Percentiles rank a stretch among this genome's conserved stretches.
phyloP scores from a whole-genome alignment of 2,797 vertebrate species.

The Cygnus olor region DNA sequence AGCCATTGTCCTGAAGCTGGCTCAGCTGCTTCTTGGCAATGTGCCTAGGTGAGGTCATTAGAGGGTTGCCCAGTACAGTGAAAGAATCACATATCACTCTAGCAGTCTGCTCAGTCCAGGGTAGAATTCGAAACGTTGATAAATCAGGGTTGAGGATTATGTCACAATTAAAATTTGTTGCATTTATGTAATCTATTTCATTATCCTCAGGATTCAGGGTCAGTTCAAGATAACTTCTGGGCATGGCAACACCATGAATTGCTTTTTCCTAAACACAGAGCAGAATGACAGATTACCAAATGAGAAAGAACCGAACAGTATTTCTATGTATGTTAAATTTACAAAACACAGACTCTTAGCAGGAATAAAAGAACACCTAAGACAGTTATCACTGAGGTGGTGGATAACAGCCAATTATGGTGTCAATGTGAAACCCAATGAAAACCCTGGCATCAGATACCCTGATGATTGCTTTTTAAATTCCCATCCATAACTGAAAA shows the following conservation, averaged over 20 bases:
- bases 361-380: not conserved
- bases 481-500: not conserved
- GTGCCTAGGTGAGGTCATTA: slow-evolving; percentile 89
- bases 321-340: not conserved
- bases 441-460: not conserved
- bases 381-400: not conserved
- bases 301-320: not conserved
- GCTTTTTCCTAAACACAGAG: slow-evolving; percentile 87
- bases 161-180: slow-evolving; percentile 89
- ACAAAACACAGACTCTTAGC: not conserved
- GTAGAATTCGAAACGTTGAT: slow-evolving; percentile 86
- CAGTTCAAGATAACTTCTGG: slow-evolving; percentile 91
- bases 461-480: accelerated
- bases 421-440: not conserved
- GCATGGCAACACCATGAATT: slow-evolving; percentile 88
- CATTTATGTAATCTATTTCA: slow-evolving; percentile 86
- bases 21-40: slow-evolving; percentile 89
- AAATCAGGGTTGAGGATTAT: slow-evolving; percentile 91
- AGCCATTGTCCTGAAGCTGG: slow-evolving; percentile 87
- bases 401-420: not conserved
- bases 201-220: slow-evolving; percentile 86
- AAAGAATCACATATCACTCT: slow-evolving; percentile 94
- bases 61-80: slow-evolving; percentile 84
- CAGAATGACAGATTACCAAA: not conserved
- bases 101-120: slow-evolving; percentile 91